phyloP scores from a whole-genome alignment of 2,113 vertebrate genomes.

The Cyphomyrus discorhynchus region DNA sequence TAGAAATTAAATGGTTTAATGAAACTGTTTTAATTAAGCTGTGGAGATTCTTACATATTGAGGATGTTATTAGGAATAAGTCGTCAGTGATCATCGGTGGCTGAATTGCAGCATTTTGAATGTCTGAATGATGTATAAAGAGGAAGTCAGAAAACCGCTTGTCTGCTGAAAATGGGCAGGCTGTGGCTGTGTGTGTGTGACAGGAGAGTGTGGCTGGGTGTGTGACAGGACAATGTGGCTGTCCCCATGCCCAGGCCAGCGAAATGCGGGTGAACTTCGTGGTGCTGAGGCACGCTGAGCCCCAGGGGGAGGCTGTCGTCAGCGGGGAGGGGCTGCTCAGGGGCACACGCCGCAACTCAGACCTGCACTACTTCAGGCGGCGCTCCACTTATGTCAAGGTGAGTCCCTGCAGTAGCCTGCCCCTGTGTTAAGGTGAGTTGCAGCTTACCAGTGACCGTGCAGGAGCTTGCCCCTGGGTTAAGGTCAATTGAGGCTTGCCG shows the following conservation, averaged over 20 bases:
- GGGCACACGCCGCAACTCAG: slow-evolving; percentile 50
- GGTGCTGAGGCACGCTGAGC: slow-evolving; percentile 67
- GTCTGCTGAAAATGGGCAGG: not conserved
- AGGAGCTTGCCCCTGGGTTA: too few species aligned
- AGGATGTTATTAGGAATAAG: not conserved
- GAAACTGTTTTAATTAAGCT: not conserved
- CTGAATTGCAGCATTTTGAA: not conserved
- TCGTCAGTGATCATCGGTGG: not conserved
- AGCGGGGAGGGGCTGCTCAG: slow-evolving; percentile 61
- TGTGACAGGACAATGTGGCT: not conserved
- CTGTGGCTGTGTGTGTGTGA: not conserved
- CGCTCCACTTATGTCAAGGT: slow-evolving; percentile 74
- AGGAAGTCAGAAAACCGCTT: not conserved
- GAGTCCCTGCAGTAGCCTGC: not conserved
- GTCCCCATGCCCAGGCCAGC: slow-evolving; percentile 58
- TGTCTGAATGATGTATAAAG: not conserved
- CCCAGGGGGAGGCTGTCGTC: slow-evolving; percentile 60
- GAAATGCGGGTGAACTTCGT: slow-evolving; percentile 83
- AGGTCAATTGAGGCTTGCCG: too few species aligned
- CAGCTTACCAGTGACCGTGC: not conserved
- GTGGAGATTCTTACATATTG: not conserved
- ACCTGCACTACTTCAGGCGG: slow-evolving; percentile 66
- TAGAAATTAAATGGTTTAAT: not conserved
- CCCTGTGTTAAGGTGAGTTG: not conserved
- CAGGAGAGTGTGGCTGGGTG: not conserved